A percentile compares a stretch with the other conserved stretches of the same genome.
These are phyloP conservation scores for Nemopilema nomurai DNA, from an alignment of 30 jellyfish, hydroid and myxozoan genomes.

Conservation along the genomic window DNA sequence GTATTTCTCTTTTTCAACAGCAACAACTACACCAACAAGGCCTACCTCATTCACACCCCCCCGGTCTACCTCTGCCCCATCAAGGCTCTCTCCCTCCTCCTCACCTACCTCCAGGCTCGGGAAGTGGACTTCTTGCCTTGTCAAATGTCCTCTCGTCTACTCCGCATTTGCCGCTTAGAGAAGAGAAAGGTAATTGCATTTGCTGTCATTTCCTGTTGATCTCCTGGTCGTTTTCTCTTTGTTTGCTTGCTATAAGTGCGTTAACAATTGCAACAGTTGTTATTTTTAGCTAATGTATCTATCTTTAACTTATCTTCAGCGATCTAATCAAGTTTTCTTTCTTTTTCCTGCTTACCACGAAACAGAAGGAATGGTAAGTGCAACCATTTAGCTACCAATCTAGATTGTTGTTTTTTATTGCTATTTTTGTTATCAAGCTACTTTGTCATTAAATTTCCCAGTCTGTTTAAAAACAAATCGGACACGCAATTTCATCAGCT, in stretches of 20 bases:
- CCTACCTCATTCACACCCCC: conserved; percentile 99
- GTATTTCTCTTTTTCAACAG: conserved; percentile 32
- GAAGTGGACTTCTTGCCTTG: conserved; percentile 90
- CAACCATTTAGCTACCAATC: background rate
- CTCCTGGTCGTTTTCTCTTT: no score
- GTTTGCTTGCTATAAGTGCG: background rate
- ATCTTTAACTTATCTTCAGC: no score
- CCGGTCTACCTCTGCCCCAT: conserved; percentile 97
- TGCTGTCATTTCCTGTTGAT: background rate
- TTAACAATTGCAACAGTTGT: no score
- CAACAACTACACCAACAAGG: conserved; percentile 99
- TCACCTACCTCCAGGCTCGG: conserved; percentile 96
- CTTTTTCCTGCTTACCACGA: conserved; percentile 18
- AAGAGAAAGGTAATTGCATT: conserved; percentile 77
- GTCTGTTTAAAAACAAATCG: no score
- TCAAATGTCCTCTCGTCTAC: conserved; percentile 98
- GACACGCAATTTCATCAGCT: no score
- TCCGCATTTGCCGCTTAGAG: conserved; percentile 93
- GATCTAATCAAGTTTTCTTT: background rate
- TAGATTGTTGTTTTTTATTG: background rate
- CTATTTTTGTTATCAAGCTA: no score
- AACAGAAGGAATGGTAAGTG: conserved; percentile 75
- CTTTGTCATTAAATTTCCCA: no score
- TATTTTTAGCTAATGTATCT: no score
- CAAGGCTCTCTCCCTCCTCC: conserved; percentile 99